These are phyloP conservation scores for Cylindroiulus punctatus DNA, from an alignment of 2,888 invertebrate genomes.

Conservation along the genomic window DNA sequence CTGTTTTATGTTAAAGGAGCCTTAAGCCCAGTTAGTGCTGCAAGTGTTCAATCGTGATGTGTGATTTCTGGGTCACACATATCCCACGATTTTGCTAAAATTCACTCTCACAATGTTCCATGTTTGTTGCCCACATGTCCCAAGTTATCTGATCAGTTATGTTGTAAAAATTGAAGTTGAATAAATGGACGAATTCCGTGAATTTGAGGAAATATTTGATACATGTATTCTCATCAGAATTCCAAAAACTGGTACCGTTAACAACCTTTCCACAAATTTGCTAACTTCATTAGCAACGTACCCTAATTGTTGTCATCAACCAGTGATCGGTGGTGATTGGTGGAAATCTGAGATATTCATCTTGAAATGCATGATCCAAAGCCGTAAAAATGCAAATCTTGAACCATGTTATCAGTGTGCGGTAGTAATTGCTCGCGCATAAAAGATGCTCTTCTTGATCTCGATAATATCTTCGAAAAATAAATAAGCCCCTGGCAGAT, in stretches of 20 bases:
- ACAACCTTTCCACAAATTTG: not conserved
- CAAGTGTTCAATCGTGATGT: too few relatives aligned
- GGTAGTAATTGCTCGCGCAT: not conserved
- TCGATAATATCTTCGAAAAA: conserved; percentile 20
- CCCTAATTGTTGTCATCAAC: not conserved
- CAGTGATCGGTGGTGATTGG: not conserved
- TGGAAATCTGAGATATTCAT: not conserved
- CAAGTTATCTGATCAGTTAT: too few relatives aligned
- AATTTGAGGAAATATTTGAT: too few relatives aligned
- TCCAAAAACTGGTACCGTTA: not conserved
- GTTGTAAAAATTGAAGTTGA: too few relatives aligned
- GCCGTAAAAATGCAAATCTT: not conserved
- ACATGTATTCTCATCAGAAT: not conserved
- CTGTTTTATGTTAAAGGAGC: too few relatives aligned
- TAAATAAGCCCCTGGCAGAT: not conserved
- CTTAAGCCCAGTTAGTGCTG: too few relatives aligned
- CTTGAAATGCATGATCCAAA: not conserved
- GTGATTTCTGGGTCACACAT: too few relatives aligned
- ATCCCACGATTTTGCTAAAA: too few relatives aligned
- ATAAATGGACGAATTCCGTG: too few relatives aligned
- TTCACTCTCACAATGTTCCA: too few relatives aligned
- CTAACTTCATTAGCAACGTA: not conserved
- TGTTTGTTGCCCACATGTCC: too few relatives aligned
- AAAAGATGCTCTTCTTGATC: not conserved
- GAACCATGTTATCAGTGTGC: not conserved